Percentiles rank a stretch among this genome's conserved stretches.
These are phyloP conservation scores for Poeciliopsis paucimaculata DNA, from an alignment of 2,797 vertebrate species.

Conservation along the genomic window DNA sequence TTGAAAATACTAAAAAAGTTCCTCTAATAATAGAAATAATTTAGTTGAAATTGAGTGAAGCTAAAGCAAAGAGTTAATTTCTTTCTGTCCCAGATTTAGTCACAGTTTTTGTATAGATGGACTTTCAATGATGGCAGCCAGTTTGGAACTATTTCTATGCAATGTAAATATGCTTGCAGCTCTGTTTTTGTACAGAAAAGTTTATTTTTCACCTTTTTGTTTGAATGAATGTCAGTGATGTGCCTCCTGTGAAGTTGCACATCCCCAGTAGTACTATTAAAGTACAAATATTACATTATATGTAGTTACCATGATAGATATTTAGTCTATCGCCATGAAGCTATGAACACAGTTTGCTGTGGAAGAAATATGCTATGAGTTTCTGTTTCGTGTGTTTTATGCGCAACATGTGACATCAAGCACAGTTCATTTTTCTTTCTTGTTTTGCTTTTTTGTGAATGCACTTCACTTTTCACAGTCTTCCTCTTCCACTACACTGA, in stretches of 20 bases:
- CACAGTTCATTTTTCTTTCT: conserved; percentile 13
- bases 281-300: conserved; percentile 59
- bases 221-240: conserved; percentile 49
- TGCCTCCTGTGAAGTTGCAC: conserved; percentile 49
- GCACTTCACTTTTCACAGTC: conserved; percentile 53
- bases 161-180: neutral
- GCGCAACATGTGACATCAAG: conserved; percentile 39
- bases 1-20: conserved; percentile 64
- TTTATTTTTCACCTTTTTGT: conserved; percentile 34
- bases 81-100: neutral
- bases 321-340: conserved; percentile 72
- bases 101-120: neutral
- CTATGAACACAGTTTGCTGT: conserved; percentile 69
- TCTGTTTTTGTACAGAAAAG: conserved; percentile 6
- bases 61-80: conserved; percentile 2
- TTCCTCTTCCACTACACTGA: conserved; percentile 89
- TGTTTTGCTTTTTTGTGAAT: conserved; percentile 54
- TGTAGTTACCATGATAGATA: conserved; percentile 62
- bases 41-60: conserved; percentile 16
- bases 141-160: neutral
- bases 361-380: conserved; percentile 64
- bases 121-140: neutral
- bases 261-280: conserved; percentile 72
- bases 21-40: conserved; percentile 11
- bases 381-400: conserved; percentile 30